Evolutionary conservation across 2,888 invertebrate genomes (phyloP), one percentile per base, ranked within the genome.

Genomic region (Drosophila longiperda): DNA sequence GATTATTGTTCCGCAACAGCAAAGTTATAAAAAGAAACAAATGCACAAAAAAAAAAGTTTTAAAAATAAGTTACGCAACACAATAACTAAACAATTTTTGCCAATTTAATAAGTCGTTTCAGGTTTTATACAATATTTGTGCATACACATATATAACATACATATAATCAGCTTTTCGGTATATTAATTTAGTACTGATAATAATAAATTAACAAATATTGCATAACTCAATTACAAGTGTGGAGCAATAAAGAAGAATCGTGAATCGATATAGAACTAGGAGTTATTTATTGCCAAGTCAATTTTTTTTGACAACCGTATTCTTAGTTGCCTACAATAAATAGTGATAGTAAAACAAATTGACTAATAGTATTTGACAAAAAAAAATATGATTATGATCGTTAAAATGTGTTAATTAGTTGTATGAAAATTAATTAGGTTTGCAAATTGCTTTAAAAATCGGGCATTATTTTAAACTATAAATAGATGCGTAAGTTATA

Each of bases 121-220:
- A 69, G 66, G 66, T 69, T 66, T 55, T 49, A 40, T 49, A 64
- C 23, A 23, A 66, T 53, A 26, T 17, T 40, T 8, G 20, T 34
- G 8, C 5, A 29, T 48, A 8, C 23, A 42, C 7, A 12, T 20
- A 3, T 45, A 45, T 20, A 20, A 15, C 7, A 20, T 20, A 57
- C 3, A 40, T 61, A 76, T 80, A 80, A 80, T 80, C 77, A 55
- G 64, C 76, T 57, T 76, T 76, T 9, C 9, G 15, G 33, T 29
- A 7, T 45, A 7, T 20, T 12, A 12, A 45, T 45, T 45, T 12
- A 45, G 45, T 20, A 20, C 45, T 1, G 1, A 7, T 12, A 45
- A 20, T 12, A 45, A 15, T 23, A 15, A 8, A 12, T 15, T 7
- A 20, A 5, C 20, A 23, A 9, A 9, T 11, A 2, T n/a, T 40